These are phyloP conservation scores for Pogoniulus pusillus DNA, from an alignment of 2,797 vertebrate species.

Conservation along the genomic window DNA sequence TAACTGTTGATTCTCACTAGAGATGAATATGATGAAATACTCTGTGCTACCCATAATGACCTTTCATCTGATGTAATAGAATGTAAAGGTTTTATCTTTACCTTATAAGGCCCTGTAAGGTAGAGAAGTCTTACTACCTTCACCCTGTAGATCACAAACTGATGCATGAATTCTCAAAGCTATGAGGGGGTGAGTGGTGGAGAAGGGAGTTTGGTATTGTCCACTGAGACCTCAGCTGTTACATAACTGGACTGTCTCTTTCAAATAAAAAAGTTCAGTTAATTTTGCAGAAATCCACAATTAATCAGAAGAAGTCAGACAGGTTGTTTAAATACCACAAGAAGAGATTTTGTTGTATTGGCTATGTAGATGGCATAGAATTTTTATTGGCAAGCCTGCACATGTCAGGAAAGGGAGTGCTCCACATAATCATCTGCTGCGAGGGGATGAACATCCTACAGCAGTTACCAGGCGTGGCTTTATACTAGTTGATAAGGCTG, in stretches of 20 bases:
- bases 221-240: not conserved
- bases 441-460: not conserved
- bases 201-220: not conserved
- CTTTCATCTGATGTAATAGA: not conserved
- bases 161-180: not conserved
- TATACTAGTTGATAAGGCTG: not conserved
- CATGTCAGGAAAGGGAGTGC: not conserved
- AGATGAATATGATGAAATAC: not conserved
- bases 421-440: not conserved
- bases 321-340: not conserved
- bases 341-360: not conserved
- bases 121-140: not conserved
- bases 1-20: not conserved
- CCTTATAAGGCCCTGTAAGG: not conserved
- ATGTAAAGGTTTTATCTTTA: not conserved
- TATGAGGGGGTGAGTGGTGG: not conserved
- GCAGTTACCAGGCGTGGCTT: not conserved
- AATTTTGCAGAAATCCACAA: not conserved
- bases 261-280: not conserved
- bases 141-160: not conserved
- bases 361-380: not conserved
- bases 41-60: not conserved
- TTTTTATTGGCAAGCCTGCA: slow-evolving; percentile 2
- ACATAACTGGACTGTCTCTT: not conserved
- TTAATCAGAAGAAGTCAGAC: not conserved